A percentile compares a stretch with the other conserved stretches of the same genome.
Conservation (phyloP, 2,797 vertebrate genomes). For the Eutrigla gurnardus region DNA sequence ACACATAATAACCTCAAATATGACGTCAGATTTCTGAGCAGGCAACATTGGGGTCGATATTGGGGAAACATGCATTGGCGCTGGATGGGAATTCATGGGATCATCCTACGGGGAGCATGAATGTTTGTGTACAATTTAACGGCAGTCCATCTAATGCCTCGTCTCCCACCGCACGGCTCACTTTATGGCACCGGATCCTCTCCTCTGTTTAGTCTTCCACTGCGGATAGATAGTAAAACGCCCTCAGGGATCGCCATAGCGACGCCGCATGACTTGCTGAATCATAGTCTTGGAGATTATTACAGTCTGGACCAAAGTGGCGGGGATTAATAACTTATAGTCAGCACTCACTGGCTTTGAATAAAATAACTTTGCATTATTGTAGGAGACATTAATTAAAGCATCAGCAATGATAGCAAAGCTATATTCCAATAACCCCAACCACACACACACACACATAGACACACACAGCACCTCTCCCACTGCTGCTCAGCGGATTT, state of each 20-base stretch:
- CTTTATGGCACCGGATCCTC: too few species aligned
- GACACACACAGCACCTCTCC: constrained; percentile 30
- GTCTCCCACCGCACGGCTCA: neutral
- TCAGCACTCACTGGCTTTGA: neutral
- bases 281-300: neutral
- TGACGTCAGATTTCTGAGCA: neutral
- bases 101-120: neutral
- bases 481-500: constrained; percentile 42
- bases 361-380: neutral
- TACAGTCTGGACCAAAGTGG: neutral
- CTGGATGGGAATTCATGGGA: neutral
- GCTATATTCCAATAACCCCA: neutral
- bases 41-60: too few species aligned
- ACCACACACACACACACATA: constrained; percentile 3
- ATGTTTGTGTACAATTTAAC: neutral
- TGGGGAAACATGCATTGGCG: too few species aligned
- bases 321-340: too few species aligned
- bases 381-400: neutral
- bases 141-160: neutral
- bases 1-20: neutral
- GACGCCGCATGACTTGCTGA: neutral
- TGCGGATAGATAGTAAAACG: too few species aligned
- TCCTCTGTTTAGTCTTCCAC: too few species aligned
- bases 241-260: too few species aligned
- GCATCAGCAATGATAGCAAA: neutral